Conservation (phyloP, 2,888 invertebrate genomes). For the Pedicia rivosa region DNA sequence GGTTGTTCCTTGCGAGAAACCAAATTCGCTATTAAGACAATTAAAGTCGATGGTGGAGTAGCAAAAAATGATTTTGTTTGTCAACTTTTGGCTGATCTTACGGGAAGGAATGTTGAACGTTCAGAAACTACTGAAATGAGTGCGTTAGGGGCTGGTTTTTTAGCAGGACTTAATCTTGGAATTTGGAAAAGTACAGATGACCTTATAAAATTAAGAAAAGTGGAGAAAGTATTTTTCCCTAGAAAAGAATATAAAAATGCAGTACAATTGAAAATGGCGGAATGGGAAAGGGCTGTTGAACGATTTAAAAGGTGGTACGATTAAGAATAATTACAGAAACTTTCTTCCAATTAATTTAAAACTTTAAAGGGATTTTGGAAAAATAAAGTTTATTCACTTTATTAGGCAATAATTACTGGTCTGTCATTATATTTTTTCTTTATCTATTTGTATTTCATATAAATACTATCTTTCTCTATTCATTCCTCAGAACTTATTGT, state of each 20-base stretch:
- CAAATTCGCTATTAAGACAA: conserved; percentile 35
- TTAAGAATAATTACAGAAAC: too few relatives aligned
- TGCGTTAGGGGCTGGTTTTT: conserved; percentile 68
- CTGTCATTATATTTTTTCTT: too few relatives aligned
- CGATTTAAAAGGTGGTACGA: conserved; percentile 27
- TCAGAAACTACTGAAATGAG: conserved; percentile 63
- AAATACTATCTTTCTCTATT: too few relatives aligned
- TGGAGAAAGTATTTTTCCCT: conserved; percentile 46
- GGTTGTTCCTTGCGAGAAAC: conserved; percentile 57
- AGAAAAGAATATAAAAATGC: conserved; percentile 19
- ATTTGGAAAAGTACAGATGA: conserved; percentile 58
- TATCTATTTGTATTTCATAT: too few relatives aligned
- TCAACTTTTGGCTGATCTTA: conserved; percentile 73
- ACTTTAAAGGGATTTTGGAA: too few relatives aligned
- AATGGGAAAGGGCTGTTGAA: conserved; percentile 22
- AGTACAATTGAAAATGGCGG: conserved; percentile 18
- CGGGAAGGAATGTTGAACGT: conserved; percentile 57
- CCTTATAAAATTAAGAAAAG: conserved; percentile 38
- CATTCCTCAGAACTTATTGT: too few relatives aligned
- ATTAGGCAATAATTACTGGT: too few relatives aligned
- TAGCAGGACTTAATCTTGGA: conserved; percentile 69
- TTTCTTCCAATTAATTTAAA: too few relatives aligned
- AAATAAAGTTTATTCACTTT: too few relatives aligned
- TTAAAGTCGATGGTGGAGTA: conserved; percentile 94
- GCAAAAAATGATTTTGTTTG: conserved; percentile 82